Percentiles rank a stretch among this genome's conserved stretches.
Conservation (phyloP, 2,888 invertebrate species). For the Lasioglossum vierecki region DNA sequence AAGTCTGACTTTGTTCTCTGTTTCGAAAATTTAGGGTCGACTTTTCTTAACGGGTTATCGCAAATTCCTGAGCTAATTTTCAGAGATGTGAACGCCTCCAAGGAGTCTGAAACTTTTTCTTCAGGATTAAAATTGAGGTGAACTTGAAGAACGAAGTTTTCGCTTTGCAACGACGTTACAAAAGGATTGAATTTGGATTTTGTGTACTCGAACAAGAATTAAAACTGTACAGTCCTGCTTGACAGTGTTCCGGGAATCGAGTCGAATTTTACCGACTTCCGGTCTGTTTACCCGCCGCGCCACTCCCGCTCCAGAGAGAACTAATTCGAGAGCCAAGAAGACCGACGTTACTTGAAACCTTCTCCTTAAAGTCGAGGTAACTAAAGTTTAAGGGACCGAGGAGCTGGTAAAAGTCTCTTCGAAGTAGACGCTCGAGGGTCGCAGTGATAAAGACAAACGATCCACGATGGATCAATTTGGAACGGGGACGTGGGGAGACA, state of each 20-base stretch:
- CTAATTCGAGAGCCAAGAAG: background rate
- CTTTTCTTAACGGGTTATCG: background rate
- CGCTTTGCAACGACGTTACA: background rate
- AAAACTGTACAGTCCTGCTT: background rate
- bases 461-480: slow-evolving; percentile 24
- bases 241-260: background rate
- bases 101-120: background rate
- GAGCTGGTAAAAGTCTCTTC: background rate
- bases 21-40: background rate
- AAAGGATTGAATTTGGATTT: background rate
- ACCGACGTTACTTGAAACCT: background rate
- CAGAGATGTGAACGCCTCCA: background rate
- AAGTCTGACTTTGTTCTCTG: background rate
- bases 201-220: background rate
- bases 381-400: background rate
- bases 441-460: slow-evolving; percentile 24
- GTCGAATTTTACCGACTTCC: background rate
- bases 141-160: background rate
- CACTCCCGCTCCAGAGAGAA: background rate
- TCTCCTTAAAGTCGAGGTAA: background rate
- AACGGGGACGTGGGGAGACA: slow-evolving; percentile 11
- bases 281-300: background rate
- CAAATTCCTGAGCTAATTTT: background rate
- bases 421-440: slow-evolving; percentile 1
- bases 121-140: background rate